Base-by-base conservation (phyloP, 2,797 vertebrate genomes). In the Alauda arvensis region DNA sequence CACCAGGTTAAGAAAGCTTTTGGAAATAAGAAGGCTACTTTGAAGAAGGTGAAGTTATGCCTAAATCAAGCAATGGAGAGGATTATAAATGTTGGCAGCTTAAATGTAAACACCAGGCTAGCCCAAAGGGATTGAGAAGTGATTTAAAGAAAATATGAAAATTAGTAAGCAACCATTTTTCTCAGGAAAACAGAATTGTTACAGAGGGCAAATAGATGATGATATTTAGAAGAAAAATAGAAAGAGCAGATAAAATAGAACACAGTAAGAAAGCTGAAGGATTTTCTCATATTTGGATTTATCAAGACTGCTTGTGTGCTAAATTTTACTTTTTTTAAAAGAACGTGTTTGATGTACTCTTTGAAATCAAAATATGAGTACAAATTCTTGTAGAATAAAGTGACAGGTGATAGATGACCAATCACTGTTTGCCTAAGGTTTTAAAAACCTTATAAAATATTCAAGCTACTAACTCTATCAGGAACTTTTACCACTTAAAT, bases 341-440 rank as follows among this genome's bases (percentile, higher is more conserved):
- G 13, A 42, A 46, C 1, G 1, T 14, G 3, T 33, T 59, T 34
- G 20, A 76, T 11, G 7, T 82, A 65, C 12, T 28, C 4, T 87
- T 34, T 55, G 31, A 77, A 89, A 87, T 48, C 49, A 66, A 80
- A 88, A 37, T 45, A 67, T 17, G n/a, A 33, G 18, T 63, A 56
- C 2, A 48, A 77, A 60, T 49, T 42, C 29, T 70, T 39, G 34
- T 19, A 65, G 59, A 75, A 68, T 20, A 83, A 70, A 55, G 37
- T 59, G 56, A 34, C 55, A 78, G 31, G 15, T 57, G 85, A 17
- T 59, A 72, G 26, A 83, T 42, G 24, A 62, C 29, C 62, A 78
- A 81, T 80, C 42, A 34, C 43, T 85, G 78, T 89, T 85, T 90
- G 62, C 33, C 8, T 39, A 75, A 43, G 2, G 23, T 78, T 92